Evolutionary conservation across 1,140 invertebrate genomes (phyloP).

Genomic region (Scylla paramamosain): DNA sequence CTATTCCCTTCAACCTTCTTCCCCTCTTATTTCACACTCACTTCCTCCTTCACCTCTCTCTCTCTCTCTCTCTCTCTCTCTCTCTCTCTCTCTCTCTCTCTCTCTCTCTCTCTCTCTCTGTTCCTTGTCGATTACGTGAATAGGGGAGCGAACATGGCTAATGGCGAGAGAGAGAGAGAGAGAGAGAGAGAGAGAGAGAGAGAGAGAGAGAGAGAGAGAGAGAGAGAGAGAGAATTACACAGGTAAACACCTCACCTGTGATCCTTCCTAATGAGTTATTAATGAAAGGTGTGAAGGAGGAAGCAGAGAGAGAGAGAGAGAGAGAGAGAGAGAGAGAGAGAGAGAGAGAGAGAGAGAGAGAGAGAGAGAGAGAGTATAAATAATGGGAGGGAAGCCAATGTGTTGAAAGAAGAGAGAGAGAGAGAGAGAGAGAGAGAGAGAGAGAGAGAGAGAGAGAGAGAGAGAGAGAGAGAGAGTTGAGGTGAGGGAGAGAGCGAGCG

Average conservation of each 20-base stretch:
- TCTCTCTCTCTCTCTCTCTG: conserved; percentile 39
- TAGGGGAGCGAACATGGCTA: too few species aligned
- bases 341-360: conserved; percentile 26
- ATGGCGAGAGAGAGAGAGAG: too few species aligned
- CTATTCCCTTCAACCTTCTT: neutral
- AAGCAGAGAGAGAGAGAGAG: neutral
- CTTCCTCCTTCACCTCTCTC: neutral
- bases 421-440: conserved; percentile 13
- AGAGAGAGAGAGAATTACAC: too few species aligned
- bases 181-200: too few species aligned
- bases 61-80: neutral
- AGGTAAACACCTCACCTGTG: too few species aligned
- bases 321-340: conserved; percentile 14
- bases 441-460: conserved; percentile 42
- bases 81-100: neutral
- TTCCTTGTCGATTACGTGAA: neutral
- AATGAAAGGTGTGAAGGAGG: neutral
- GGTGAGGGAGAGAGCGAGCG: neutral
- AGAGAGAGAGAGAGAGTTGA: neutral
- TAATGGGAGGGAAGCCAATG: too few species aligned
- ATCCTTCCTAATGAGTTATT: too few species aligned
- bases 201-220: too few species aligned
- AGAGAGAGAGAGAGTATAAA: neutral
- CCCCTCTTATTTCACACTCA: neutral
- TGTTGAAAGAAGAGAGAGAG: neutral